Conservation (phyloP, 2,888 invertebrate species). For the Plutella xylostella region DNA sequence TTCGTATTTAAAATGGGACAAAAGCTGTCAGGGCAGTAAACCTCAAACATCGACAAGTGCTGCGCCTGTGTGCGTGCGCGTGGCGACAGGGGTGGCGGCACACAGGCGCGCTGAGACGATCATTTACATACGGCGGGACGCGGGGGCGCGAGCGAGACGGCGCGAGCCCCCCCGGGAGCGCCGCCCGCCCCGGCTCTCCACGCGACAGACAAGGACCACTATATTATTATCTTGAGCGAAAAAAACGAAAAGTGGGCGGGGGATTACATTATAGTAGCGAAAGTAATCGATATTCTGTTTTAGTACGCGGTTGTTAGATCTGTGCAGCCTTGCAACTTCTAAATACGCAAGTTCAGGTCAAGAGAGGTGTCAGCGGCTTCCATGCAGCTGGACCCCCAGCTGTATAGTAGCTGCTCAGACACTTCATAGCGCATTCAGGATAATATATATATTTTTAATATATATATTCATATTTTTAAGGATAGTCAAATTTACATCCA, state of each 20-base stretch:
- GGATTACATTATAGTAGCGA: slow-evolving; percentile 72
- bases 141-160: slow-evolving; percentile 32
- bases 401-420: no score
- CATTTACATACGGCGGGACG: slow-evolving; percentile 63
- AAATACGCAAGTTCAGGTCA: slow-evolving; percentile 54
- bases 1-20: slow-evolving; percentile 62
- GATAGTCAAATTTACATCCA: no score
- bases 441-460: no score
- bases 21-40: slow-evolving; percentile 65
- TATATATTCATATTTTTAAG: no score
- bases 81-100: slow-evolving; percentile 38
- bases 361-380: slow-evolving; percentile 10
- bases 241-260: slow-evolving; percentile 70
- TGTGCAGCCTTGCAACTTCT: slow-evolving; percentile 63
- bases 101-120: slow-evolving; percentile 56
- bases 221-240: slow-evolving; percentile 59
- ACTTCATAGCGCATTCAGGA: no score
- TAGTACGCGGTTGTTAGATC: slow-evolving; percentile 66
- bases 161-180: slow-evolving; percentile 31
- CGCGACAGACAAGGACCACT: slow-evolving; percentile 54
- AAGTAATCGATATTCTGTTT: slow-evolving; percentile 72
- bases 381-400: slow-evolving; percentile 3
- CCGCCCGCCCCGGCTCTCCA: slow-evolving; percentile 34
- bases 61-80: slow-evolving; percentile 31
- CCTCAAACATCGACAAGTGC: slow-evolving; percentile 39